Base-by-base conservation (phyloP, 1,140 invertebrate species). In the Heliconius hewitsoni region DNA sequence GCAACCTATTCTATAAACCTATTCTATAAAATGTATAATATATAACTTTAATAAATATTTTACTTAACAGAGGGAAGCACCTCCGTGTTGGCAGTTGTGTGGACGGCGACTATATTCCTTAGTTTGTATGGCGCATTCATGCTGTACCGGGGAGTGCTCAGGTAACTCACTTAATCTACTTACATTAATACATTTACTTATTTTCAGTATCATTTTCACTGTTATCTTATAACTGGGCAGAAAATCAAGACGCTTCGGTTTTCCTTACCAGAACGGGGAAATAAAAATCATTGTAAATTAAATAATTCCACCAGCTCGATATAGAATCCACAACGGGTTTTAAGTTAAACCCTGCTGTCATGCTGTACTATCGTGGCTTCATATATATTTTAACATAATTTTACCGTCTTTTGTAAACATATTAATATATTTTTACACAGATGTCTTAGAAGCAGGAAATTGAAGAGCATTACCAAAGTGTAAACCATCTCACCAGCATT, bases 381-480 rank as follows among this genome's bases (percentile, higher is more conserved):
- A 76, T 27, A 39, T 80, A 73, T 66, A 52, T 78, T 73, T 80
- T 57, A 4, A 27, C 3, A 66, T 27, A 1, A 30, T 16, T 23
- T 60, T 60, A 60, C 57, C 42, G 71, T 72, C 27, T 60, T n/a
- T 19, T 71, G 19, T 55, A 55, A 23, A 9, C 8, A 23, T 57
- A 57, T n/a, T 72, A 76, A 6, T 72, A 76, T 13, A 72, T 76
- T 73, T 73, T 79, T 9, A 37, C 83, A 91, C 86, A 94, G 92
- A 80, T 92, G 91, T 80, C 83, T 93, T 37, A 86, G 91, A 75
- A 93, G 91, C 86, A 88, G 88, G 78, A 89, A 88, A 80, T 70
- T 92, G 85, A 94, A 93, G 77, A 87, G 88, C 37, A 86, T 94
- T 76, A 92, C 91, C 55, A 94, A 94, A 84, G 92, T 93, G 70